Evolutionary conservation across 1,140 invertebrate genomes (phyloP).

Genomic region (Adoxophyes honmai): DNA sequence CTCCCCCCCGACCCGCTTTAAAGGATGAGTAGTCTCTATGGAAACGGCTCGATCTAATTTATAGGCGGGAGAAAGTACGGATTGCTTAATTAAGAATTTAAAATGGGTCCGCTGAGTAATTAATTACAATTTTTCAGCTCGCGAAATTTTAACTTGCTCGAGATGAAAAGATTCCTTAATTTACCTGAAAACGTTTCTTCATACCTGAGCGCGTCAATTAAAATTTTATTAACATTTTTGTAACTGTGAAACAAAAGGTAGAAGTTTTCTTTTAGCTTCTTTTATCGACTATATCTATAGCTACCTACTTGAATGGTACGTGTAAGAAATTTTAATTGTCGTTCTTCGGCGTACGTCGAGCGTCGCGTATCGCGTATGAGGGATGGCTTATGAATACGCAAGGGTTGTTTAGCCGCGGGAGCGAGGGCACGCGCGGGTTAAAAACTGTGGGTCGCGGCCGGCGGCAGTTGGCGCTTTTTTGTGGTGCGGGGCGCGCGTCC

Average conservation of each 20-base stretch:
- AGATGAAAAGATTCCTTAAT: slow-evolving; percentile 43
- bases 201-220: neutral
- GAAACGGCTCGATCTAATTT: slow-evolving; percentile 77
- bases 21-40: slow-evolving; percentile 79
- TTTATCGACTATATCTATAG: neutral
- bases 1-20: slow-evolving; percentile 69
- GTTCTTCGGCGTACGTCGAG: neutral
- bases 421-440: slow-evolving; percentile 54
- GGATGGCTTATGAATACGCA: slow-evolving; percentile 55
- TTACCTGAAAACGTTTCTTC: slow-evolving; percentile 22
- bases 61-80: slow-evolving; percentile 74
- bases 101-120: slow-evolving; percentile 73
- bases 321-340: neutral
- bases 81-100: slow-evolving; percentile 77
- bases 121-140: slow-evolving; percentile 70
- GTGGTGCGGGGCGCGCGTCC: slow-evolving; percentile 34
- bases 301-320: neutral
- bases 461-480: slow-evolving; percentile 49
- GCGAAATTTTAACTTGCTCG: slow-evolving; percentile 38
- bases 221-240: slow-evolving; percentile 9
- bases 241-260: slow-evolving; percentile 6
- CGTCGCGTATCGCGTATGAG: neutral
- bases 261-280: no score
- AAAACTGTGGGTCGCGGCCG: slow-evolving; percentile 62
- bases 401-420: slow-evolving; percentile 54